Percentiles rank a stretch among this genome's conserved stretches.
These are phyloP conservation scores for Sclerodermus sp. DNA, from an alignment of 2,888 invertebrate species.

Conservation along the genomic window DNA sequence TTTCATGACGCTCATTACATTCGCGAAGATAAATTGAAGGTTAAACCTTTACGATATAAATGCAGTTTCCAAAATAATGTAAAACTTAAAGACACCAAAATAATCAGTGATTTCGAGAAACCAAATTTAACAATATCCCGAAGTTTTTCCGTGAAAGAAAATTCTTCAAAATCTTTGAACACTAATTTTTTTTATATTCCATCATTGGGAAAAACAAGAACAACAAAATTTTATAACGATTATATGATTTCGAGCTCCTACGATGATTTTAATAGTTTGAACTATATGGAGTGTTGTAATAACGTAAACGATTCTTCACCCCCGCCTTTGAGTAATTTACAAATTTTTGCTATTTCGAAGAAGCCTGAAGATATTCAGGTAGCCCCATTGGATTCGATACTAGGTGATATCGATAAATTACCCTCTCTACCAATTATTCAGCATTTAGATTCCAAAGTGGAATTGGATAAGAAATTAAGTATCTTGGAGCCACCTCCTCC, in stretches of 20 bases:
- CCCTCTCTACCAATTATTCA: constrained; percentile 45
- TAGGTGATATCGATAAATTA: constrained; percentile 40
- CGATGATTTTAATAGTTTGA: constrained; percentile 2
- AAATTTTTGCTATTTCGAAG: constrained; percentile 51
- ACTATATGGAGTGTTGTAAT: constrained; percentile 7
- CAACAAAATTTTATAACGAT: constrained; percentile 29
- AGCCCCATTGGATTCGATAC: constrained; percentile 29
- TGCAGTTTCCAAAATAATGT: constrained; percentile 34
- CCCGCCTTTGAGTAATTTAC: constrained; percentile 47
- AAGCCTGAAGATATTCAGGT: constrained; percentile 47
- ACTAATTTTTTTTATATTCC: constrained; percentile 7
- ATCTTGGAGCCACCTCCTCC: constrained; percentile 54
- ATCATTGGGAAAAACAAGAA: constrained; percentile 29
- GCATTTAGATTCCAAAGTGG: constrained; percentile 21
- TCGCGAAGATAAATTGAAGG: constrained; percentile 28
- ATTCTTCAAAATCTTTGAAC: background rate
- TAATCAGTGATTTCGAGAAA: constrained; percentile 23
- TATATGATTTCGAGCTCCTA: constrained; percentile 22
- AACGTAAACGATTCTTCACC: constrained; percentile 28
- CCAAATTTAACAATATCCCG: constrained; percentile 17
- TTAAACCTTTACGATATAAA: constrained; percentile 32
- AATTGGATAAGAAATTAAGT: constrained; percentile 44
- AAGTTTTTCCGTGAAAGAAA: constrained; percentile 26
- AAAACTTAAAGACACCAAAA: constrained; percentile 26
- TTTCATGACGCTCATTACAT: constrained; percentile 30